Evolutionary conservation across 2,888 invertebrate genomes (phyloP).

Genomic region (Cerastis rubricosa): DNA sequence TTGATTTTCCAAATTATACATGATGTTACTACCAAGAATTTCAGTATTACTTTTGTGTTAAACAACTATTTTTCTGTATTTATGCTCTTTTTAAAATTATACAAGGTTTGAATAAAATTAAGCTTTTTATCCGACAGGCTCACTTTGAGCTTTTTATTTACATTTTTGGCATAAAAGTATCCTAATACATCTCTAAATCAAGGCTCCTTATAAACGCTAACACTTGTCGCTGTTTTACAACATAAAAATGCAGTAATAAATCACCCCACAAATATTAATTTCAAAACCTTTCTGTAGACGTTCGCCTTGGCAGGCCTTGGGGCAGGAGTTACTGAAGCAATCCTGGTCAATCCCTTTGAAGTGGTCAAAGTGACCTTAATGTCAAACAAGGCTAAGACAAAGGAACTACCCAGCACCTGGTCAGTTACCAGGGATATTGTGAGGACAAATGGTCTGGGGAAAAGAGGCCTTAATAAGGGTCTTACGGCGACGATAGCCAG

Average conservation of each 20-base stretch:
- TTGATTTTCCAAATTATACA: background rate
- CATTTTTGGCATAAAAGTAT: background rate
- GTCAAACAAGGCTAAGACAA: conserved; percentile 92
- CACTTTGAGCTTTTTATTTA: background rate
- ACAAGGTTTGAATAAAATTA: background rate
- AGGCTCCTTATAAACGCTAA: background rate
- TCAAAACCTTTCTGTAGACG: conserved; percentile 91
- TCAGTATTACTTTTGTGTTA: background rate
- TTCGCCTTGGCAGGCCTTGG: conserved; percentile 96
- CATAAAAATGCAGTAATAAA: background rate
- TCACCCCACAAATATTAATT: background rate
- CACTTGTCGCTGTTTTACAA: background rate
- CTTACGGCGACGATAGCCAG: conserved; percentile 96
- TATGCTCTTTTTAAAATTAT: background rate
- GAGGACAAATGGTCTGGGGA: conserved; percentile 94
- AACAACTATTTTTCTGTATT: background rate
- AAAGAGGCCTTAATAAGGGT: conserved; percentile 96
- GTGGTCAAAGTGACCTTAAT: conserved; percentile 98
- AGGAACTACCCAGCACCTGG: conserved; percentile 94
- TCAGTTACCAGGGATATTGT: conserved; percentile 95
- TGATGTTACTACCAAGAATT: background rate
- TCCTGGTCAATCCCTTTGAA: conserved; percentile 98
- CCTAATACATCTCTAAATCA: background rate
- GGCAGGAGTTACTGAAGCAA: conserved; percentile 97
- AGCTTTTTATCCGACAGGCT: too few relatives aligned